Evolutionary conservation across 2,797 vertebrate species (phyloP).

Genomic region (Chelon auratus): DNA sequence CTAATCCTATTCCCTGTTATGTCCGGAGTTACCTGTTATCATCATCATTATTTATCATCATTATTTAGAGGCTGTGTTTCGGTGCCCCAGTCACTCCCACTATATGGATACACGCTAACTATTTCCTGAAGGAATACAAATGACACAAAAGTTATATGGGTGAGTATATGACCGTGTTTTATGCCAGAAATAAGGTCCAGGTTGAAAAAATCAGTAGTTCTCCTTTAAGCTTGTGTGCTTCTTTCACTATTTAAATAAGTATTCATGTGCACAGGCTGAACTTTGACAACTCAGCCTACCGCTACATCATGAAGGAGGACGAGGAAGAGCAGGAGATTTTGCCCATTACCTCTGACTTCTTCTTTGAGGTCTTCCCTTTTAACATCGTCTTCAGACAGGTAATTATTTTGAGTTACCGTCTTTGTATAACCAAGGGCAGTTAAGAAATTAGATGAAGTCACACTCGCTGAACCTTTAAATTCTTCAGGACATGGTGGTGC

Average conservation of each 20-base stretch:
- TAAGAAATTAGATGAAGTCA: background rate
- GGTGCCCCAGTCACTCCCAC: too few species aligned
- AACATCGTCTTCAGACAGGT: conserved; percentile 88
- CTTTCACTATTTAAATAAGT: background rate
- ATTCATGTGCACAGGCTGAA: conserved; percentile 75
- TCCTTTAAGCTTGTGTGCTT: background rate
- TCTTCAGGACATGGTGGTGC: conserved; percentile 85
- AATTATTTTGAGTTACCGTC: conserved; percentile 6
- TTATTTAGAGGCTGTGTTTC: too few species aligned
- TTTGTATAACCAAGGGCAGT: background rate
- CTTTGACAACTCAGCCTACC: conserved; percentile 87
- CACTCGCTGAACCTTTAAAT: background rate
- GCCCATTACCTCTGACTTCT: conserved; percentile 86
- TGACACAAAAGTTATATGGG: too few species aligned
- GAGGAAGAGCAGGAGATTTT: conserved; percentile 85
- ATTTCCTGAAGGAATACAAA: too few species aligned
- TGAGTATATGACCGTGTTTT: too few species aligned
- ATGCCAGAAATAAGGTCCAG: too few species aligned
- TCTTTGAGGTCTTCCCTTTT: conserved; percentile 87
- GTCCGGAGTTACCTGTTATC: too few species aligned
- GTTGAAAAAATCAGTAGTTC: too few species aligned
- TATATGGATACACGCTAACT: too few species aligned
- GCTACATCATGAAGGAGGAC: conserved; percentile 86
- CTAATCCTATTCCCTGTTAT: too few species aligned
- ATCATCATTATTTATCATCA: too few species aligned